These are phyloP conservation scores for Campylomormyrus numenius DNA, from an alignment of 2,113 vertebrate genomes.

Conservation along the genomic window DNA sequence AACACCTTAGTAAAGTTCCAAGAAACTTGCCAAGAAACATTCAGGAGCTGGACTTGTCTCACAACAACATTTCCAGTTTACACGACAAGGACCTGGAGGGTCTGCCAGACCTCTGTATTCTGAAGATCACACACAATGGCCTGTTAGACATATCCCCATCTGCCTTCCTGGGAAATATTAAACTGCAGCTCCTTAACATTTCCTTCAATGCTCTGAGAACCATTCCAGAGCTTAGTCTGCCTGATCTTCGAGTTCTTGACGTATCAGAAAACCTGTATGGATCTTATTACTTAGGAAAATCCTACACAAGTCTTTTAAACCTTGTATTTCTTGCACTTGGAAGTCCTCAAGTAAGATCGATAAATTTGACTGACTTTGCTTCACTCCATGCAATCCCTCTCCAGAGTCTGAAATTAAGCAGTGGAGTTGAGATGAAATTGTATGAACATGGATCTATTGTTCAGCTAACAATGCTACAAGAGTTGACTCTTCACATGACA, in stretches of 20 bases:
- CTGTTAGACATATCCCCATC: constrained; percentile 4
- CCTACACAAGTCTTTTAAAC: constrained; percentile 34
- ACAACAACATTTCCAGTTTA: constrained; percentile 17
- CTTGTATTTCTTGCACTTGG: constrained; percentile 40
- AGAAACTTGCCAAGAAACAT: background rate
- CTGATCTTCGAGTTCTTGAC: constrained; percentile 42
- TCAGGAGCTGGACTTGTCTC: constrained; percentile 20
- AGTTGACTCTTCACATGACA: constrained; percentile 37
- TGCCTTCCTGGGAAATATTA: constrained; percentile 21
- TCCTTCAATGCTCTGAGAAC: constrained; percentile 39
- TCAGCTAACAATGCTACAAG: constrained; percentile 35
- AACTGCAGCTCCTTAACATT: constrained; percentile 49
- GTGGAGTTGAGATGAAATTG: constrained; percentile 31
- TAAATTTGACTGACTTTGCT: constrained; percentile 42
- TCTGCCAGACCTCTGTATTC: constrained; percentile 16
- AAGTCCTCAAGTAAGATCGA: constrained; percentile 32
- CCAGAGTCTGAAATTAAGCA: constrained; percentile 36
- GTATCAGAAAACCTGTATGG: constrained; percentile 40
- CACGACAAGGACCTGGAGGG: background rate
- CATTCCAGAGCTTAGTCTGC: constrained; percentile 44
- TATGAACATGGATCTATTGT: constrained; percentile 49
- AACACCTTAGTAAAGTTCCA: constrained; percentile 14
- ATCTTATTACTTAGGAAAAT: constrained; percentile 39
- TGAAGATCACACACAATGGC: constrained; percentile 19
- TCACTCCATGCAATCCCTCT: constrained; percentile 34